These are phyloP conservation scores for Saccostrea echinata DNA, from an alignment of 1,140 invertebrate species.

Conservation along the genomic window DNA sequence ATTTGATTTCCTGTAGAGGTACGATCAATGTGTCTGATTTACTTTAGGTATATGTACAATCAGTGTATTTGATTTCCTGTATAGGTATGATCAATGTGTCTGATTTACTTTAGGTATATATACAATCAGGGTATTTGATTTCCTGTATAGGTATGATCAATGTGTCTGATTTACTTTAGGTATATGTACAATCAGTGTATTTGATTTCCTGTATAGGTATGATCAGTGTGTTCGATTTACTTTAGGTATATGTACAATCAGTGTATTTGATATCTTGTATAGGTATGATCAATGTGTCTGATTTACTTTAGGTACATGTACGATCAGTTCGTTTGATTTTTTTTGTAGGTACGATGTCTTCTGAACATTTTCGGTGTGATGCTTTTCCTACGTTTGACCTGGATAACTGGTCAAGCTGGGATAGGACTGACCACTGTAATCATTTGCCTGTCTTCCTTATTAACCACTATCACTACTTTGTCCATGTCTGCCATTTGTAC, in stretches of 20 bases:
- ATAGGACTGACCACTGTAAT: slow-evolving; percentile 85
- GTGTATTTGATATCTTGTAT: background rate
- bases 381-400: slow-evolving; percentile 84
- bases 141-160: background rate
- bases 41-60: too few relatives aligned
- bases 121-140: background rate
- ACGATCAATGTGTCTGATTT: too few relatives aligned
- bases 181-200: too few relatives aligned
- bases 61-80: background rate
- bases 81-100: background rate
- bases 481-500: slow-evolving; percentile 98
- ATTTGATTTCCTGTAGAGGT: too few relatives aligned
- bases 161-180: too few relatives aligned
- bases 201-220: background rate
- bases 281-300: background rate
- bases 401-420: slow-evolving; percentile 85
- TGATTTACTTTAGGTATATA: too few relatives aligned
- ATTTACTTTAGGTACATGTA: too few relatives aligned
- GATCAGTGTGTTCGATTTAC: background rate
- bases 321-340: too few relatives aligned
- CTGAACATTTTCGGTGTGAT: slow-evolving; percentile 86
- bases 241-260: background rate
- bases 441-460: slow-evolving; percentile 91
- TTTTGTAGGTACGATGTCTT: slow-evolving; percentile 84
- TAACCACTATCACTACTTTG: slow-evolving; percentile 96